Evolutionary conservation across 2,888 invertebrate species (phyloP).

Genomic region (Acanthosoma haemorrhoidale): DNA sequence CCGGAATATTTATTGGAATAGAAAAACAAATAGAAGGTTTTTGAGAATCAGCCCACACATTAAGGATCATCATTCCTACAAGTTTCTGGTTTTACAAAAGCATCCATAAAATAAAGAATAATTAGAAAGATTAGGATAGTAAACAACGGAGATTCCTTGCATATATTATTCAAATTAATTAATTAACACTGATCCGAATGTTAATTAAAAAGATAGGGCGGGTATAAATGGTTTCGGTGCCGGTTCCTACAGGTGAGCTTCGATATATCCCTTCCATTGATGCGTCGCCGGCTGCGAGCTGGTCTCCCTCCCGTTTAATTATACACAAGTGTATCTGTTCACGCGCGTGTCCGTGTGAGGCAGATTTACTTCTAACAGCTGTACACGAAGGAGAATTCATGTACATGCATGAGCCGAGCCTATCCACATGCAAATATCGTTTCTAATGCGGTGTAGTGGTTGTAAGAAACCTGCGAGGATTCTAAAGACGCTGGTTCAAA

Average conservation of each 20-base stretch:
- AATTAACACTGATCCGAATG: neutral
- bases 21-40: neutral
- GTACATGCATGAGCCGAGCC: too few species aligned
- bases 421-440: too few species aligned
- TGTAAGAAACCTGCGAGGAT: too few species aligned
- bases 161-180: slow-evolving; percentile 8
- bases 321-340: too few species aligned
- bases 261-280: slow-evolving; percentile 1
- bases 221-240: neutral
- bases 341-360: too few species aligned
- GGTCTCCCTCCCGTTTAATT: too few species aligned
- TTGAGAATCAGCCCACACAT: neutral
- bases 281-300: too few species aligned
- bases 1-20: neutral
- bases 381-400: too few species aligned
- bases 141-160: neutral
- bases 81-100: neutral
- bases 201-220: neutral
- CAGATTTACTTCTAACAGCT: too few species aligned
- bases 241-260: neutral
- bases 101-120: neutral
- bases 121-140: neutral
- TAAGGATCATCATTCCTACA: neutral
- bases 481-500: too few species aligned
- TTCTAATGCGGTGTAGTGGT: too few species aligned